Conservation (phyloP, 37 sponge, comb jelly and placozoan species). For the Aphrocallistes beatrix region DNA sequence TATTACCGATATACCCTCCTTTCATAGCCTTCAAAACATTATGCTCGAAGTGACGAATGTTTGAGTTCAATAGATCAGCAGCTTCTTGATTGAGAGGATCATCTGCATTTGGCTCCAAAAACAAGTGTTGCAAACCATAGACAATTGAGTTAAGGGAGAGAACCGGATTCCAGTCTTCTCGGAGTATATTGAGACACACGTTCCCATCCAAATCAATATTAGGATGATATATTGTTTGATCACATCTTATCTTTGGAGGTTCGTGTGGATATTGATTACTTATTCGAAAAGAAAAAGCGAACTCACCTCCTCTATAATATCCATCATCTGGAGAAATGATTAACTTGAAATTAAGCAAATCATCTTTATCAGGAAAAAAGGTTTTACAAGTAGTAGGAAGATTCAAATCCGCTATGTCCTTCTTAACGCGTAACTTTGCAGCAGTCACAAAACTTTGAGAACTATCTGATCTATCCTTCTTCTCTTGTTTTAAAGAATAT, state of each 20-base stretch:
- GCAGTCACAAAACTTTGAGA: not conserved
- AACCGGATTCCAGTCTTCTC: constrained; percentile 98
- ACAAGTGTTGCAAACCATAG: constrained; percentile 85
- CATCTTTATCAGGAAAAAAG: constrained; percentile 83
- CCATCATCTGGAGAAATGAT: constrained; percentile 89
- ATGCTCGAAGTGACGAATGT: constrained; percentile 83
- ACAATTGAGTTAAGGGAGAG: constrained; percentile 80
- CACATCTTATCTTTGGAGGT: constrained; percentile 93
- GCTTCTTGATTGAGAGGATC: constrained; percentile 96
- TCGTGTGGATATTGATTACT: constrained; percentile 70
- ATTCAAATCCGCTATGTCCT: constrained; percentile 78
- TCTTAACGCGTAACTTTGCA: not conserved
- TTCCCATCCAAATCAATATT: constrained; percentile 95
- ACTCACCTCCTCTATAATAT: constrained; percentile 84
- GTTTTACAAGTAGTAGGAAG: constrained; percentile 80
- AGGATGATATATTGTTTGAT: constrained; percentile 80
- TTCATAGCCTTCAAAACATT: constrained; percentile 85
- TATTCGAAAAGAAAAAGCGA: constrained; percentile 77
- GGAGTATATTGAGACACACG: constrained; percentile 86
- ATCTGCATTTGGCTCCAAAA: constrained; percentile 86
- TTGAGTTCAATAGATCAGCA: constrained; percentile 67
- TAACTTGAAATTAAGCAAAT: constrained; percentile 80
- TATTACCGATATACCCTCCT: constrained; percentile 78
- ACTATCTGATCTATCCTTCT: constrained; percentile 37
- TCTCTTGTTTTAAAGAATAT: constrained; percentile 72